Evolutionary conservation across 2,888 invertebrate species (phyloP).

Genomic region (Shargacucullia verbasci): DNA sequence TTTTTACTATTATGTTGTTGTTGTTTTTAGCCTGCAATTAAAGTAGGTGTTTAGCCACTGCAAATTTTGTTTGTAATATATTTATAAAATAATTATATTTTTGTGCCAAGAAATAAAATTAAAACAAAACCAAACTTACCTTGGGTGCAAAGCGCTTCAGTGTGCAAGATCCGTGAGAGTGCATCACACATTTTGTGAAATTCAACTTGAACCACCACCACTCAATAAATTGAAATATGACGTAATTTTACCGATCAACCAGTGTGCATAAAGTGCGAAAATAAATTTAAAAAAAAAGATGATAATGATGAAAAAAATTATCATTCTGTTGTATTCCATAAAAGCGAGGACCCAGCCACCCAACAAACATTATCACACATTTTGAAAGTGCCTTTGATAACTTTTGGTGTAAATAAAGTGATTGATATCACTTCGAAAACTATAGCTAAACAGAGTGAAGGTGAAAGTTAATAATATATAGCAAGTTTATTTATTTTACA

Average conservation of each 20-base stretch:
- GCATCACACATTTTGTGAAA: constrained; percentile 4
- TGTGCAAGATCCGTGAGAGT: constrained; percentile 24
- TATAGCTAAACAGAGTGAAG: too few species aligned
- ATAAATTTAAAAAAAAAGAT: neutral
- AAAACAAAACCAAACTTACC: constrained; percentile 35
- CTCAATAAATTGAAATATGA: constrained; percentile 5
- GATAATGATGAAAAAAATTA: too few species aligned
- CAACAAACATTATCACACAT: too few species aligned
- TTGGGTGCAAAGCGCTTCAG: constrained; percentile 22
- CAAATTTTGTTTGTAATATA: neutral
- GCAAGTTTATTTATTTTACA: too few species aligned
- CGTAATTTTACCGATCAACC: constrained; percentile 9
- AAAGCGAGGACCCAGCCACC: too few species aligned
- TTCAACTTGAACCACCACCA: neutral
- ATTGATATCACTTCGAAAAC: too few species aligned
- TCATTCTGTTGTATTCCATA: too few species aligned
- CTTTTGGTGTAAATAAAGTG: too few species aligned
- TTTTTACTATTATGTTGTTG: constrained; percentile 32
- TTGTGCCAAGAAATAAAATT: too few species aligned
- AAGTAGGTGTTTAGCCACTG: neutral
- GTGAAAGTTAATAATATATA: too few species aligned
- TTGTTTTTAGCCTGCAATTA: constrained; percentile 37
- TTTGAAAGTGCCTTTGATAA: too few species aligned
- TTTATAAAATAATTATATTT: too few species aligned
- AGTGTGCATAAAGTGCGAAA: constrained; percentile 14